These are phyloP conservation scores for Contarinia nasturtii DNA, from an alignment of 1,140 invertebrate species.

Conservation along the genomic window DNA sequence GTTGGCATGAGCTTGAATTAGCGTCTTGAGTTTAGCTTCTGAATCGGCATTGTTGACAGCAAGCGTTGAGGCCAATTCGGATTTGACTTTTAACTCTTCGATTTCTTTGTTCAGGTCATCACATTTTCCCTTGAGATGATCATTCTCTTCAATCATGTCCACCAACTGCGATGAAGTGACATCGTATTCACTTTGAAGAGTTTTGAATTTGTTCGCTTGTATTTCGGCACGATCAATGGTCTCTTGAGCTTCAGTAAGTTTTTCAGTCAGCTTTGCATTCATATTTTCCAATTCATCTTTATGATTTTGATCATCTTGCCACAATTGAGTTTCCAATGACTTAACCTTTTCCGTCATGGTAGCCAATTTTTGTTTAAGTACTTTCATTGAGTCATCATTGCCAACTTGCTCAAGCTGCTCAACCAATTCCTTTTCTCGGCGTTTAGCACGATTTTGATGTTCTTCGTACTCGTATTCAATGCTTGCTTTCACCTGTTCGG, in stretches of 20 bases:
- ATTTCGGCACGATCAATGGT: not conserved
- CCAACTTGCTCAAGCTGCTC: constrained; percentile 12
- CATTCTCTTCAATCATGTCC: constrained; percentile 7
- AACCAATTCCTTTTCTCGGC: constrained; percentile 15
- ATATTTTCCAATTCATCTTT: not conserved
- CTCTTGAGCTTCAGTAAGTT: not conserved
- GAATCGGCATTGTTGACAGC: no score
- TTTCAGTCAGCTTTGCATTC: not conserved
- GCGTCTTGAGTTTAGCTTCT: no score
- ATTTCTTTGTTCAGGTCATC: constrained; percentile 8
- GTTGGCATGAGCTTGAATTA: no score
- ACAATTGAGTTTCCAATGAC: not conserved
- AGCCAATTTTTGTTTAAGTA: not conserved
- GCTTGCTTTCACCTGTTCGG: constrained; percentile 13
- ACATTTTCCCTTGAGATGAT: constrained; percentile 6
- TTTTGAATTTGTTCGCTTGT: not conserved
- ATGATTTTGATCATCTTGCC: not conserved
- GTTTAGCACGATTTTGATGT: constrained; percentile 12
- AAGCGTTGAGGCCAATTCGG: no score
- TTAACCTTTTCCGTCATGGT: not conserved
- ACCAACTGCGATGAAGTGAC: constrained; percentile 9
- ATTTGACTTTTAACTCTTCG: constrained; percentile 6
- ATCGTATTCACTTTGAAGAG: constrained; percentile 8
- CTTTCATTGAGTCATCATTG: constrained; percentile 4
- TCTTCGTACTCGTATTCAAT: constrained; percentile 19